These are phyloP conservation scores for Saturnia pavonia DNA, from an alignment of 2,888 invertebrate genomes.

Conservation along the genomic window DNA sequence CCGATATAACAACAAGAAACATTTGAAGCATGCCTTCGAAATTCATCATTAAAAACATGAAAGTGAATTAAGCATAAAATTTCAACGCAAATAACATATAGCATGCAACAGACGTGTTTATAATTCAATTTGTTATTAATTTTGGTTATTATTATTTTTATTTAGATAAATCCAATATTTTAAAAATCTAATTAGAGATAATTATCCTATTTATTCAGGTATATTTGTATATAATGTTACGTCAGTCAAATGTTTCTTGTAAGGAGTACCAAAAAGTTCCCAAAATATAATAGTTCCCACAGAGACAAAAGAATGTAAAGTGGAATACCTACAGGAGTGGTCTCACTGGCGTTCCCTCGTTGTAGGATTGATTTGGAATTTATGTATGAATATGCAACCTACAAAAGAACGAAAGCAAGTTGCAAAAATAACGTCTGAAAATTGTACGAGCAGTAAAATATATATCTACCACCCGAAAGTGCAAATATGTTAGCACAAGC, in stretches of 20 bases:
- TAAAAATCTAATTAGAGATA: too few relatives aligned
- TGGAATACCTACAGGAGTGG: constrained; percentile 87
- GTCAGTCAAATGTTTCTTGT: constrained; percentile 18
- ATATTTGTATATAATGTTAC: background rate
- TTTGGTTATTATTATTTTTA: background rate
- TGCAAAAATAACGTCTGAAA: constrained; percentile 71
- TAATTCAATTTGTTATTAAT: background rate
- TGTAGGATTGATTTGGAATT: constrained; percentile 60
- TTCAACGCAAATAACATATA: background rate
- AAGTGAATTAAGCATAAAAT: too few relatives aligned
- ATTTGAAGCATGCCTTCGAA: background rate
- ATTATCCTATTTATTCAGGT: background rate
- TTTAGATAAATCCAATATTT: too few relatives aligned
- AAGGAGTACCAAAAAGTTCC: background rate
- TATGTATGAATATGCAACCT: constrained; percentile 84
- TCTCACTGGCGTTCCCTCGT: constrained; percentile 80
- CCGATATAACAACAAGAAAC: constrained; percentile 4
- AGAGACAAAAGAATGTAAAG: constrained; percentile 54
- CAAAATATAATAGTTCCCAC: constrained; percentile 18
- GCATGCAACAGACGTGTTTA: background rate
- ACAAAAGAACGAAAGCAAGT: constrained; percentile 83
- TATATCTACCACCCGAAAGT: constrained; percentile 36
- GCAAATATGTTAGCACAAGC: constrained; percentile 48
- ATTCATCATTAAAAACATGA: too few relatives aligned
- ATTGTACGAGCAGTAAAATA: constrained; percentile 37